Conservation (phyloP, 2,797 vertebrate genomes). For the Phalanger gymnotis region DNA sequence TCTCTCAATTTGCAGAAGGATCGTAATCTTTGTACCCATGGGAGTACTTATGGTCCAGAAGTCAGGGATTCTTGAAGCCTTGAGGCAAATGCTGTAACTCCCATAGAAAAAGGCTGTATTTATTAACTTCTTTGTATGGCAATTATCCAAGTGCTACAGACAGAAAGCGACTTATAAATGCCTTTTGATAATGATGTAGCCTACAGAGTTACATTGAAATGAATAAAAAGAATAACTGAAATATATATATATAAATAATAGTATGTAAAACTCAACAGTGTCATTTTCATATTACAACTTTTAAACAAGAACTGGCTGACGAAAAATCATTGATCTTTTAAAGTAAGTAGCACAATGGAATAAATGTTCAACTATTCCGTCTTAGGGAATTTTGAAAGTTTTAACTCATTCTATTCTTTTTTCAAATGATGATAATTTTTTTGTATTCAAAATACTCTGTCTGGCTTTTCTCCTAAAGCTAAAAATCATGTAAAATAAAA, state of each 20-base stretch:
- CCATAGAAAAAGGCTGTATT: neutral
- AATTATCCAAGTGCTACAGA: neutral
- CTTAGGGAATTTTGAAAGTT: constrained; percentile 5
- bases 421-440: constrained; percentile 1
- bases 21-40: neutral
- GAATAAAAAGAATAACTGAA: neutral
- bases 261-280: neutral
- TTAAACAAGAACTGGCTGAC: neutral
- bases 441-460: neutral
- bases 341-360: neutral
- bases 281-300: neutral
- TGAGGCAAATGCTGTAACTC: neutral
- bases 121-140: neutral
- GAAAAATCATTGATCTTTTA: neutral
- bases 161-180: neutral
- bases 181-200: neutral
- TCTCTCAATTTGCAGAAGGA: neutral
- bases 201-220: constrained; percentile 7
- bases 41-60: neutral
- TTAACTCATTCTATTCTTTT: neutral
- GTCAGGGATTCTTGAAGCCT: neutral
- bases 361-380: neutral
- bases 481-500: constrained; percentile 7
- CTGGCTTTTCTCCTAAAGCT: neutral
- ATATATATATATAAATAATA: neutral